Evolutionary conservation across 2,888 invertebrate species (phyloP), one percentile per base, ranked within the genome.

Genomic region (Punctoribates punctum): DNA sequence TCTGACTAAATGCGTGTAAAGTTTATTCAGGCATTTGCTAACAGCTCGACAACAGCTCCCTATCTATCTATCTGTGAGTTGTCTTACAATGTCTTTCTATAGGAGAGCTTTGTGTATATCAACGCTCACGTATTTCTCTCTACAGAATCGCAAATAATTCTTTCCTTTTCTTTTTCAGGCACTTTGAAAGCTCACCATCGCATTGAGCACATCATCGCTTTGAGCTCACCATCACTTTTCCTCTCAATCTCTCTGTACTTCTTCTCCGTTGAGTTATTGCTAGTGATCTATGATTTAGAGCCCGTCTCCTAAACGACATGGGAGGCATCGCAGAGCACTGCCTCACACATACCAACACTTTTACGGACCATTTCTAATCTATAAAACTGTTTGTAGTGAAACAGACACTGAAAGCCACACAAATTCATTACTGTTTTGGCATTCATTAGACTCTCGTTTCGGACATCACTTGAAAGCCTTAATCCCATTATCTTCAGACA

Each of bases 121-220:
- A 62, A 62, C 62, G 62, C 62, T 29, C 3, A 62, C 62, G 57
- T 62, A 62, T 62, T 62, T 62, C 62, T 62, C 17, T 62, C 62
- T 62, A 15, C 62, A 62, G 13, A 15, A 15, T 62, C 29, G 29
- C 29, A 62, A 27, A 62, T 62, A 62, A 57, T 57, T 57, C n/a
- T n/a, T 57, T 57, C 57, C n/a, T 57, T 57, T 57, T 13, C 29
- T 27, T 23, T 62, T 34, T 34, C 4, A 34, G 34, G 34, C 34
- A 34, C 34, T 34, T 34, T 34, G 3, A 8, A 8, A 34, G 34
- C 34, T 34, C 34, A 34, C 34, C 34, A 34, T 34, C 34, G 8
- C 34, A 5, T 34, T n/a, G n/a, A n/a, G 20, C 60, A n/a, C 60
- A 23, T 25, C 25, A 1, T 29, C 62, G 23, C 62, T 62, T 4